Evolutionary conservation across 2,797 vertebrate species (phyloP), one percentile per base, ranked within the genome.

Genomic region (Forpus xanthops): DNA sequence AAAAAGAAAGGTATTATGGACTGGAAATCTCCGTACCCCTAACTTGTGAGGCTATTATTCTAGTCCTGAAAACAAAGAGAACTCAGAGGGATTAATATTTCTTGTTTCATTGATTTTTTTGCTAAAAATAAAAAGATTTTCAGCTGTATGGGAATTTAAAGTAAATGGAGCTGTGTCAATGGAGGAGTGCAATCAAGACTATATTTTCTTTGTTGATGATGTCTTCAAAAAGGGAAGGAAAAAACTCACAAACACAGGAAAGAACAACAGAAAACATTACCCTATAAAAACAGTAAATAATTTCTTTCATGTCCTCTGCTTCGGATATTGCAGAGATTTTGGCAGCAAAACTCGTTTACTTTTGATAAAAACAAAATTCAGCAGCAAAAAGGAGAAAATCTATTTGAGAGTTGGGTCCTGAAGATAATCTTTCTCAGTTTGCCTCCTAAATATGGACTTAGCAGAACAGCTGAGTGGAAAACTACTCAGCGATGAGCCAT

Each of bases 401-500:
- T 12, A 65, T 77, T 77, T 89, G 23, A 64, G 28, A 85, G 28
- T 18, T 50, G 21, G 49, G 44, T 80, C 49, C 72, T 65, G 50
- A 88, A 83, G 82, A 27, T 3, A 70, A 52, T 28, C 77, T 89
- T 89, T 87, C 61, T 86, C 49, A 37, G 21, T 74, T 82, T 95
- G 5, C 41, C 25, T 67, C 28, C 41, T 77, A 79, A 77, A 72
- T 21, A 65, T 12, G 33, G 21, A 41, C 24, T 71, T 45, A 52
- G 30, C 37, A 74, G 21, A 87, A 47, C 1, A 4, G 5, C 47
- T 56, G 13, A 31, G 41, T 41, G 65, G 47, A 39, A 85, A 71
- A 76, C 24, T 2, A 35, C 12, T 8, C 3, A 5, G 37, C 1
- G 0, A 42, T 0, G 1, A 74, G 18, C n/a, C 28, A 23, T 10